These are phyloP conservation scores for Sympetrum striolatum DNA, from an alignment of 2,888 invertebrate genomes.

Conservation along the genomic window DNA sequence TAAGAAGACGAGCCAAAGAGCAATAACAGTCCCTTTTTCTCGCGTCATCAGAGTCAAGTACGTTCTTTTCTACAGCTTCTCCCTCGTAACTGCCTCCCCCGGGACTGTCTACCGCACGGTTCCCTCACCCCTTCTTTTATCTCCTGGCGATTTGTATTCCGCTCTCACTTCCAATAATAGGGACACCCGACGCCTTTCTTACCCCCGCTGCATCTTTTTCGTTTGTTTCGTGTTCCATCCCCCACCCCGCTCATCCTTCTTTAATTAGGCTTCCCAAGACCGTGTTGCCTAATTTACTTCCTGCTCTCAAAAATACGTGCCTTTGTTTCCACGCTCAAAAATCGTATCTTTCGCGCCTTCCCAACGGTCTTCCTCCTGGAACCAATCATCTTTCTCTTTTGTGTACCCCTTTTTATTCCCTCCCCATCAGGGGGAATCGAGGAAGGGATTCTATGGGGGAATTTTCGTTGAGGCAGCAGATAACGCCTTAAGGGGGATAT, in stretches of 20 bases:
- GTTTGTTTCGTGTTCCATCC: not conserved
- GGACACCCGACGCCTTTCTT: slow-evolving; percentile 4
- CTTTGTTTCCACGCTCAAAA: not conserved
- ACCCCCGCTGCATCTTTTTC: not conserved
- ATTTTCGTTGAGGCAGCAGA: not conserved
- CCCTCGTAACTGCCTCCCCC: not conserved
- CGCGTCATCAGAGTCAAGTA: not conserved
- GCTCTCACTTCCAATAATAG: slow-evolving; percentile 32
- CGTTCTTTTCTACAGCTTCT: not conserved
- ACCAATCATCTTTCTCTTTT: not conserved
- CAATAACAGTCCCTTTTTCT: not conserved
- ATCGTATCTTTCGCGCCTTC: not conserved
- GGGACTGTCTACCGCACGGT: not conserved
- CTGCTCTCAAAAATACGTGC: slow-evolving; percentile 16
- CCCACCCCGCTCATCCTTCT: not conserved
- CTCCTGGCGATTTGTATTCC: slow-evolving; percentile 12
- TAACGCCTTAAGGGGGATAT: not conserved
- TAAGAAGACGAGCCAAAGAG: not conserved
- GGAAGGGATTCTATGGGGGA: not conserved
- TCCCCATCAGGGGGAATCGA: not conserved
- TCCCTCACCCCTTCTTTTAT: not conserved
- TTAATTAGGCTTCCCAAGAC: not conserved
- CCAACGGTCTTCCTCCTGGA: not conserved
- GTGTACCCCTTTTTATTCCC: not conserved
- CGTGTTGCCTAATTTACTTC: slow-evolving; percentile 36